phyloP scores from a whole-genome alignment of 2,888 invertebrate genomes.

The Sialis lutaria region DNA sequence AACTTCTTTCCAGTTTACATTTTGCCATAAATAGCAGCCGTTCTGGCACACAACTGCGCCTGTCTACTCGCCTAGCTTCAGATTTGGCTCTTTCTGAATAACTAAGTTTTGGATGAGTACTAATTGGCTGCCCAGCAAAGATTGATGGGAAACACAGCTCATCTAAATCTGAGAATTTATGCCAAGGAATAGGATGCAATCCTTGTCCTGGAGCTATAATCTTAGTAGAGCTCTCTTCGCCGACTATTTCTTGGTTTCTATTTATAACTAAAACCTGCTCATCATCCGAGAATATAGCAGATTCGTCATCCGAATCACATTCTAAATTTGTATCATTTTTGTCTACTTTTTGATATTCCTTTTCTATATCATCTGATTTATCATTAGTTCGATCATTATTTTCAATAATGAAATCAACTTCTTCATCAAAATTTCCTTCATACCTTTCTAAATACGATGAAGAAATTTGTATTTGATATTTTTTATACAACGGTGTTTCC shows the following conservation, averaged over 20 bases:
- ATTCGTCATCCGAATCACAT: constrained; percentile 6
- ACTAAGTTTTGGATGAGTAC: not conserved
- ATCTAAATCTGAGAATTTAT: constrained; percentile 11
- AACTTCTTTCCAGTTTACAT: constrained; percentile 9
- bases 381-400: constrained; percentile 5
- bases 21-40: constrained; percentile 11
- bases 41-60: constrained; percentile 6
- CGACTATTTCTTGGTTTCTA: constrained; percentile 9
- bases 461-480: constrained; percentile 9
- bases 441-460: constrained; percentile 9
- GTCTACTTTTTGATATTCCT: constrained; percentile 1
- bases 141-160: constrained; percentile 13
- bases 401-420: constrained; percentile 10
- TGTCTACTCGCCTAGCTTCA: not conserved
- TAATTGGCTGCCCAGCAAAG: constrained; percentile 9
- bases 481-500: constrained; percentile 10
- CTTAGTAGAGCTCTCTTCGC: not conserved
- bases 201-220: constrained; percentile 14
- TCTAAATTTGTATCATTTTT: constrained; percentile 1
- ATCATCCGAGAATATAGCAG: constrained; percentile 5
- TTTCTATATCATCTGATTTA: not conserved
- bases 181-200: constrained; percentile 12
- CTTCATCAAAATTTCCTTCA: constrained; percentile 4
- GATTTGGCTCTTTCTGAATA: constrained; percentile 6
- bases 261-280: constrained; percentile 12